Percentiles rank a stretch among this genome's conserved stretches.
Conservation (phyloP, 2,113 vertebrate species). For the Eulacestoma nigropectus region DNA sequence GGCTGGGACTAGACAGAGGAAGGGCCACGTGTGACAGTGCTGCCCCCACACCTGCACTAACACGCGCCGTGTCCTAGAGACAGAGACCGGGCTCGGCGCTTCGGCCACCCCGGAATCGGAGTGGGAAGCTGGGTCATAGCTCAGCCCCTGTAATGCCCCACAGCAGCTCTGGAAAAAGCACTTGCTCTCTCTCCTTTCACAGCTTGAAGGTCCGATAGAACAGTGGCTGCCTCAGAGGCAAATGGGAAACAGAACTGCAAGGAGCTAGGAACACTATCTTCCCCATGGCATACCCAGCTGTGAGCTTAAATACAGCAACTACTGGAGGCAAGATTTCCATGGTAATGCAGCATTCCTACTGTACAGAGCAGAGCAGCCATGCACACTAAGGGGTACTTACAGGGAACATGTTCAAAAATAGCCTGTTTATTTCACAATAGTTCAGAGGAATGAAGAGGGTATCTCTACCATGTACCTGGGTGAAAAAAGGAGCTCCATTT, state of each 20-base stretch:
- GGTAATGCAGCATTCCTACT: not conserved
- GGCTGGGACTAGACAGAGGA: not conserved
- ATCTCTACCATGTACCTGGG: not conserved
- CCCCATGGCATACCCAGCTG: not conserved
- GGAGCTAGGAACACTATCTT: not conserved
- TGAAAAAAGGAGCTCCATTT: not conserved
- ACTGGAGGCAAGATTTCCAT: not conserved
- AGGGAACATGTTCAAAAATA: not conserved
- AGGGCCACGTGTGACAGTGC: fast-evolving
- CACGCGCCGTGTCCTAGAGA: not conserved
- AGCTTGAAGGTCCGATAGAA: not conserved
- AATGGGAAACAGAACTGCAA: not conserved
- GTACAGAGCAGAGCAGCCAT: not conserved
- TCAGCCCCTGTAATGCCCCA: not conserved
- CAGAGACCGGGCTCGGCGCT: not conserved
- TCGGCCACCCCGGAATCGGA: fast-evolving
- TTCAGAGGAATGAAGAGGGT: not conserved
- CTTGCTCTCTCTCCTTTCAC: slow-evolving; percentile 41
- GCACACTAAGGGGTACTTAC: not conserved
- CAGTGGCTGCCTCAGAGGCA: not conserved
- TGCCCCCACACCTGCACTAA: not conserved
- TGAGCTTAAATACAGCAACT: not conserved
- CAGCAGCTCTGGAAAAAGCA: slow-evolving; percentile 29
- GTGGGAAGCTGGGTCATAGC: slow-evolving; percentile 15
- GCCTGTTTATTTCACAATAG: not conserved